Evolutionary conservation across 2,113 vertebrate genomes (phyloP), one percentile per base, ranked within the genome.

Genomic region (Lipotes vexillifer): DNA sequence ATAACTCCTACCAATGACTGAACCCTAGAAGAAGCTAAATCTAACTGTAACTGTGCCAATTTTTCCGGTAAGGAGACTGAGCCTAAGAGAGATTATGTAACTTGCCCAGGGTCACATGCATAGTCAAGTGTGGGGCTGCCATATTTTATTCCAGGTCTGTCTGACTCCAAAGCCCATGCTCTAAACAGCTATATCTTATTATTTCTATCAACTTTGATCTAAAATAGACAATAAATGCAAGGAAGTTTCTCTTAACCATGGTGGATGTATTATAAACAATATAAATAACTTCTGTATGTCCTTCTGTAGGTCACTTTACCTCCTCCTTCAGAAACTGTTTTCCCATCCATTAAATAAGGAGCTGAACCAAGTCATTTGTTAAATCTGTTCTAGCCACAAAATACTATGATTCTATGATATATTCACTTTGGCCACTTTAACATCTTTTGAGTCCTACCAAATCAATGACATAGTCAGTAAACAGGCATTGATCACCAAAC

Each of bases 41-140:
- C 21, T 69, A 74, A 77, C 20, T 90, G 59, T 69, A 93, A 88
- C 2, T 84, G 71, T 78, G 29, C 75, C 52, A 84, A 8, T 52
- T 87, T 97, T 96, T 63, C 80, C 31, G 72, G 29, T 44, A 87
- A 84, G n/a, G 33, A 97, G 36, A 49, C 36, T 66, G 87, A 84
- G 5, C 0, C 9, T 84, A 63, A 95, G 52, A 81, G 44, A 87
- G 23, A 74, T 90, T 78, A 49, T 83, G 5, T 69, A 57, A 65
- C 13, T 38, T 77, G 10, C 69, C 41, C 29, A 90, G 20, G 8
- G 20, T 14, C 17, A 44, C 25, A 63, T 63, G 21, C 1, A 36
- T 2, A 49, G 27, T 52, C 17, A 71, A 20, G 7, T 25, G 3
- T 65, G 27, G 29, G 8, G 21, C 59, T 72, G 49, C 44, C 44